Evolutionary conservation across 2,113 vertebrate genomes (phyloP).

Genomic region (Procavia capensis): DNA sequence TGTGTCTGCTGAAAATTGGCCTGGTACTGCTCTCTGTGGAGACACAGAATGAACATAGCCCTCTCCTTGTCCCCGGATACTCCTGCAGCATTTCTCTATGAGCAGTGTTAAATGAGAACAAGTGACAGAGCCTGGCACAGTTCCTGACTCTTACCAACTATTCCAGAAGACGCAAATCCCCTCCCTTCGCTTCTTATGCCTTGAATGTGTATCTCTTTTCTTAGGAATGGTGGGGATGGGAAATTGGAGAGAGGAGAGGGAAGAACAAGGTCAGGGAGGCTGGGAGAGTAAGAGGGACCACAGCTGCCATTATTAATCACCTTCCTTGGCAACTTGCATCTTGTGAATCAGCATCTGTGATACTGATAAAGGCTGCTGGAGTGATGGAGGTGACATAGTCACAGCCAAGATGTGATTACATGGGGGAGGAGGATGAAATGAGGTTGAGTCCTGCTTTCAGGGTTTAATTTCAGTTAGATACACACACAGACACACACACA

Average conservation of each 20-base stretch:
- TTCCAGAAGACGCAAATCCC: neutral
- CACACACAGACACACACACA: neutral
- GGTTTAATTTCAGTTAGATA: conserved; percentile 31
- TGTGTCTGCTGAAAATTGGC: neutral
- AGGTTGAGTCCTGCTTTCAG: conserved; percentile 6
- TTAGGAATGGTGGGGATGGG: neutral
- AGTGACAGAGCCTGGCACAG: conserved; percentile 28
- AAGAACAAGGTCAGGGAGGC: conserved; percentile 38
- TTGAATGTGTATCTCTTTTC: conserved; percentile 32
- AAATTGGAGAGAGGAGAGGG: neutral
- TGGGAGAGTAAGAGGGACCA: conserved; percentile 37
- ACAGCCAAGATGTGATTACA: neutral
- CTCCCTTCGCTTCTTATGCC: neutral
- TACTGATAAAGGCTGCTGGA: conserved; percentile 16
- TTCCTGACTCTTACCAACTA: neutral
- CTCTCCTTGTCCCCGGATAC: neutral
- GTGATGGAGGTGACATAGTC: conserved; percentile 45
- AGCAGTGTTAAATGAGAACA: neutral
- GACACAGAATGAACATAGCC: neutral
- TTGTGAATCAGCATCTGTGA: conserved; percentile 75
- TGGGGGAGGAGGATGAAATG: neutral
- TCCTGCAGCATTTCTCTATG: neutral
- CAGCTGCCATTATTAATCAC: conserved; percentile 67
- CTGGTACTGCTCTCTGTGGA: conserved; percentile 23
- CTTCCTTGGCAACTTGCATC: conserved; percentile 56